Percentiles rank a stretch among this genome's conserved stretches.
Evolutionary conservation across 2,113 vertebrate genomes (phyloP).

Genomic region (Gnathonemus longibarbis): DNA sequence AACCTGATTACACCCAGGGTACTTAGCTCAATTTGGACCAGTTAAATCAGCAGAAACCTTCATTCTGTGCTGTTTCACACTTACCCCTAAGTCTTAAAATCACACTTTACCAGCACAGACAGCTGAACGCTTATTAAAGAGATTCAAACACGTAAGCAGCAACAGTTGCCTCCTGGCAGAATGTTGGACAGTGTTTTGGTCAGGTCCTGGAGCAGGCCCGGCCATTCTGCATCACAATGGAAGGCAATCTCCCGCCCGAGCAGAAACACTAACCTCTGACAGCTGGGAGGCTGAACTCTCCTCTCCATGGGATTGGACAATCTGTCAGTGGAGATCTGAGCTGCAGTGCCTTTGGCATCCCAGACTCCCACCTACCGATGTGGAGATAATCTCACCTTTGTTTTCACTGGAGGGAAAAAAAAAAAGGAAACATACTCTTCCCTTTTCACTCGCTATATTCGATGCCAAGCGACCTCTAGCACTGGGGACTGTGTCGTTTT

Average conservation of each 20-base stretch:
- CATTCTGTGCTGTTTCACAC: not conserved
- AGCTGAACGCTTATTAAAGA: not conserved
- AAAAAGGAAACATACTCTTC: not conserved
- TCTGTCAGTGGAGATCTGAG: conserved; percentile 17
- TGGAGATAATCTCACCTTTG: conserved; percentile 15
- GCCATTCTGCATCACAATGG: conserved; percentile 9
- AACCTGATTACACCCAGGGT: not conserved
- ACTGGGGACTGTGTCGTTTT: not conserved
- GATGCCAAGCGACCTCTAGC: not conserved
- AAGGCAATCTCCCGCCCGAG: not conserved
- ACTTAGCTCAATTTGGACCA: not conserved
- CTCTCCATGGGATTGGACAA: conserved; percentile 1
- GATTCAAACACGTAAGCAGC: not conserved
- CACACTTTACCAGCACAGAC: not conserved
- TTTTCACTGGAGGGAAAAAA: not conserved
- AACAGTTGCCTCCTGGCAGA: not conserved
- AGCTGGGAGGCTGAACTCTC: conserved; percentile 7
- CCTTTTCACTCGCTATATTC: not conserved
- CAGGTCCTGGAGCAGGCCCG: not conserved
- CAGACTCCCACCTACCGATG: not conserved
- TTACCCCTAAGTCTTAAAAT: not conserved
- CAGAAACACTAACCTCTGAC: conserved; percentile 8
- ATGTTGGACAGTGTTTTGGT: not conserved
- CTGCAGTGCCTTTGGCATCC: not conserved
- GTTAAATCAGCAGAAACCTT: not conserved